phyloP scores from a whole-genome alignment of 2,113 vertebrate species.

The Entomyzon cyanotis region DNA sequence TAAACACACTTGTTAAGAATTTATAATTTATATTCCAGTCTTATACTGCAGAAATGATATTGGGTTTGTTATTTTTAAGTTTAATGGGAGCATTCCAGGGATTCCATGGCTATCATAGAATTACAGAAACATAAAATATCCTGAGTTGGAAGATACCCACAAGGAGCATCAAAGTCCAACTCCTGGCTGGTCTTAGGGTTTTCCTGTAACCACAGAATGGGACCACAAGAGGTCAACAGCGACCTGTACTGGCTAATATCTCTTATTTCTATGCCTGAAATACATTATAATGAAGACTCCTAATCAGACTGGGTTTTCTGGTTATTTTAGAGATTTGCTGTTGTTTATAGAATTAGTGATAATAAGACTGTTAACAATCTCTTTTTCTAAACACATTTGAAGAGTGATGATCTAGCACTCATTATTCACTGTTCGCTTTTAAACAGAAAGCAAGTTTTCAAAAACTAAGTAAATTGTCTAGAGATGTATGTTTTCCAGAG shows the following conservation, averaged over 20 bases:
- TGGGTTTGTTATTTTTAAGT: not conserved
- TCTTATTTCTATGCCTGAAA: fast-evolving
- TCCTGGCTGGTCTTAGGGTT: not conserved
- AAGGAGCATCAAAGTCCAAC: not conserved
- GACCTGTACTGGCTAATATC: not conserved
- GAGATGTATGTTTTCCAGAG: not conserved
- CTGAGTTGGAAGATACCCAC: not conserved
- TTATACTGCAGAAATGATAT: not conserved
- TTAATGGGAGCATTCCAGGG: not conserved
- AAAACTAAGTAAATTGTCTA: not conserved
- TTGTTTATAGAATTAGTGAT: not conserved
- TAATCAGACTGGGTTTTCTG: not conserved
- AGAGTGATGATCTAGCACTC: not conserved
- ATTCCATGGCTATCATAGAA: not conserved
- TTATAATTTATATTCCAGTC: not conserved
- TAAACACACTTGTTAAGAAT: not conserved
- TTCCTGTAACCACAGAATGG: not conserved
- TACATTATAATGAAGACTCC: fast-evolving
- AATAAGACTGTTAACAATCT: not conserved
- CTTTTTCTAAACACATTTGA: not conserved
- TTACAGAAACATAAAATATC: not conserved
- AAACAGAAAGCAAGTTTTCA: not conserved
- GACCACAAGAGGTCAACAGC: conserved; percentile 35
- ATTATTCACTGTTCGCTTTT: not conserved
- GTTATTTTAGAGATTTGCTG: not conserved